Evolutionary conservation across 92 coral and sea anemone species (phyloP), one percentile per base, ranked within the genome.

Genomic region (Porites cylindrica): DNA sequence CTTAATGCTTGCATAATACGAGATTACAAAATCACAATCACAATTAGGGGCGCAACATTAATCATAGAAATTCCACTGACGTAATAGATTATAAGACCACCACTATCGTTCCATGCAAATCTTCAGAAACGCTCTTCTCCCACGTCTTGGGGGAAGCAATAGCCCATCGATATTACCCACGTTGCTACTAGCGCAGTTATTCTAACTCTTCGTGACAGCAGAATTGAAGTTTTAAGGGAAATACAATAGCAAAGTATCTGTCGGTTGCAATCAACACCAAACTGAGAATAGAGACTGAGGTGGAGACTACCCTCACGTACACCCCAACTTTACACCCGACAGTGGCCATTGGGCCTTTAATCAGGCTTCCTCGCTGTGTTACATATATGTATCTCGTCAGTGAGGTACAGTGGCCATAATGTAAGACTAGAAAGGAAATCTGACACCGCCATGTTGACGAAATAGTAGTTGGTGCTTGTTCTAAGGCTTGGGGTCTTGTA

Each of bases 271-370:
- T 81, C 23, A 70, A 56, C 68, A 81, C 77, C 77, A 81, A 18
- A 69, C 77, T 79, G n/a, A 78, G 59, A 17, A 78, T 78, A 18
- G 83, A 79, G 1, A 79, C 83, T 16, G 43, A 60, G 50, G 24
- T 11, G 10, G 83, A 79, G 16, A 66, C 20, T 56, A 19, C 50
- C 50, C 72, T 79, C 1, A 65, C 24, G 16, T 16, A 79, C 19
- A 79, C 50, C n/a, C 83, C 83, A 11, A 79, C 72, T 79, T 65
- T 82, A 14, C 85, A 82, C 2, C 78, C 85, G 53, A 8, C 19
- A 17, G 85, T 82, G 10, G 85, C 85, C 56, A 82, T 77, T 16
- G 85, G n/a, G 18, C 85, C 85, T 59, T 82, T 66, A 10, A 82
- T 10, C 6, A 70, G 66, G 47, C 85, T 70, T 54, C 85, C 85